Percentiles rank a stretch among this genome's conserved stretches.
Conservation (phyloP, 2,888 invertebrate species). For the Periphyllus acericola region DNA sequence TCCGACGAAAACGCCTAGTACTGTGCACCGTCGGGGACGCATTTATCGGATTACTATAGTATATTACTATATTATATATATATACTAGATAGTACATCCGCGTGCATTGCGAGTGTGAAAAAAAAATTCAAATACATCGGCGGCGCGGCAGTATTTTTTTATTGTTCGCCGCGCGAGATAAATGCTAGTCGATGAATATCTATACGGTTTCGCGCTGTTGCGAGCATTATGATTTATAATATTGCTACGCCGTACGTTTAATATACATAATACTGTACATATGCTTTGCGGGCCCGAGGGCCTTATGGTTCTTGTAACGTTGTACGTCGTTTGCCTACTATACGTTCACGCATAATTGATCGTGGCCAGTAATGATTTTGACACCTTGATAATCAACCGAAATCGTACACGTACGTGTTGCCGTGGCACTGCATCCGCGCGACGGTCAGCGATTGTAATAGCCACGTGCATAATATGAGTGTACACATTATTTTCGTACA, state of each 20-base stretch:
- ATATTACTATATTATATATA: no score
- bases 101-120: no score
- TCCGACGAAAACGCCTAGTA: background rate
- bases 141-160: background rate
- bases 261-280: no score
- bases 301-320: background rate
- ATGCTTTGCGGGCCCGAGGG: background rate
- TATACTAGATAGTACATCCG: no score
- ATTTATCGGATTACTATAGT: no score
- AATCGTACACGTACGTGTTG: background rate
- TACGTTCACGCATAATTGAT: slow-evolving; percentile 7
- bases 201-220: background rate
- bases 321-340: background rate
- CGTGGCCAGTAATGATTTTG: background rate
- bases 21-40: no score
- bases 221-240: no score
- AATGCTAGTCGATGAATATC: background rate
- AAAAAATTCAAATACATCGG: background rate
- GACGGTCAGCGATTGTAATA: background rate
- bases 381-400: slow-evolving; percentile 26
- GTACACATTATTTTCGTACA: no score
- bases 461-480: background rate
- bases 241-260: background rate
- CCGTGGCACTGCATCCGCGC: background rate
- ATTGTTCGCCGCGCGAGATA: background rate